Conservation (phyloP, 1,140 invertebrate species). For the Drosophila dunni region DNA sequence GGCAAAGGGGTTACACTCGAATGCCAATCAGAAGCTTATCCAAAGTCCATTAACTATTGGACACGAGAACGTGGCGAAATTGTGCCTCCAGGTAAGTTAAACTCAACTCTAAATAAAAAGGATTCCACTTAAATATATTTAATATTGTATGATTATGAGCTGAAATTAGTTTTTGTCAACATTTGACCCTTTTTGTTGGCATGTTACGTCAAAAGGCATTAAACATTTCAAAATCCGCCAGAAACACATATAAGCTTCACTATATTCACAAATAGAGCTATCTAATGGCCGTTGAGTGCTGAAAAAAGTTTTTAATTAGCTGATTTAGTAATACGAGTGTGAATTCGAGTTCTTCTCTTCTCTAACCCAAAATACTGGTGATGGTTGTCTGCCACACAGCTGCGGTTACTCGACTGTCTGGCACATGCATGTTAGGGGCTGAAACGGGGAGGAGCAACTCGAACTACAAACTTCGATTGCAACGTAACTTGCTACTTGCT, state of each 20-base stretch:
- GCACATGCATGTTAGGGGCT: slow-evolving; percentile 8
- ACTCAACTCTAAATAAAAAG: not conserved
- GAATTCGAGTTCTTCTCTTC: slow-evolving; percentile 7
- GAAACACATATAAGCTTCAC: slow-evolving; percentile 33
- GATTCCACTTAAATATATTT: too few species aligned
- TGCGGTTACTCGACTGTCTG: slow-evolving; percentile 55
- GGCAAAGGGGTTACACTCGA: slow-evolving; percentile 91
- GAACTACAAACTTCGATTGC: not conserved
- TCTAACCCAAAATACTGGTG: slow-evolving; percentile 22
- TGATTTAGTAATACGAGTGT: slow-evolving; percentile 62
- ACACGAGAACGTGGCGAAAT: slow-evolving; percentile 91
- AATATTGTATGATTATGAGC: too few species aligned
- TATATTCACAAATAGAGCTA: slow-evolving; percentile 12
- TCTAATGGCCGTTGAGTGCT: slow-evolving; percentile 70
- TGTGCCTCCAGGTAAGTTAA: slow-evolving; percentile 89
- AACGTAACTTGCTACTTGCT: slow-evolving; percentile 9
- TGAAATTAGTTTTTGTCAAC: too few species aligned
- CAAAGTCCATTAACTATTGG: slow-evolving; percentile 95
- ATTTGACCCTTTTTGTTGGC: not conserved
- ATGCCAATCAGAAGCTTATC: slow-evolving; percentile 93
- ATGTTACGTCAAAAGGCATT: slow-evolving; percentile 25
- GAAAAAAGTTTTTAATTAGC: slow-evolving; percentile 81
- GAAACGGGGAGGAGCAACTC: slow-evolving; percentile 19
- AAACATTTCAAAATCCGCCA: slow-evolving; percentile 29
- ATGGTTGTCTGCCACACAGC: slow-evolving; percentile 45